Evolutionary conservation across 2,797 vertebrate species (phyloP).

Genomic region (Gymnodraco acuticeps): DNA sequence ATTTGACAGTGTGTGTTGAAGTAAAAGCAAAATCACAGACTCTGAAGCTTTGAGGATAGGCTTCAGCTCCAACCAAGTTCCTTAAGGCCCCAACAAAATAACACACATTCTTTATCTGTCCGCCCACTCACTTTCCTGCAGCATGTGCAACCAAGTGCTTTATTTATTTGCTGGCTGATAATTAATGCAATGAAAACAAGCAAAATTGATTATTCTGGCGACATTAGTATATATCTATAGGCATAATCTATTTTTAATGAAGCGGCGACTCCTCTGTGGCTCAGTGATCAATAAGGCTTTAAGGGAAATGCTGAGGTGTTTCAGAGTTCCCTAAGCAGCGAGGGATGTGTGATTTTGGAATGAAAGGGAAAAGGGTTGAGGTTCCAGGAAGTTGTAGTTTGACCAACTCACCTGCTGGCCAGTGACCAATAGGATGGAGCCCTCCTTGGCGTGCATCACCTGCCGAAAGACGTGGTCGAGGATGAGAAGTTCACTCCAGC

Average conservation of each 20-base stretch:
- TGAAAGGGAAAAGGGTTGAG: not conserved
- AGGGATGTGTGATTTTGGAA: conserved; percentile 8
- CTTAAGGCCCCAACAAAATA: conserved; percentile 72
- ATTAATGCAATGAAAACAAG: conserved; percentile 42
- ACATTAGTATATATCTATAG: conserved; percentile 76
- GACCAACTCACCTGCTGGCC: conserved; percentile 93
- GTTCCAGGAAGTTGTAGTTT: not conserved
- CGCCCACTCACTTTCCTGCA: conserved; percentile 52
- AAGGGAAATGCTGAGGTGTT: conserved; percentile 60
- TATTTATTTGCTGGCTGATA: conserved; percentile 59
- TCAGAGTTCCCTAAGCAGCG: conserved; percentile 50
- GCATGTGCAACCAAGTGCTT: conserved; percentile 65
- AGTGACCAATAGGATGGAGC: conserved; percentile 95
- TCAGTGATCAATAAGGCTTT: conserved; percentile 75
- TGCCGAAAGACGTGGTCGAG: conserved; percentile 98
- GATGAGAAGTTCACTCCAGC: conserved; percentile 99
- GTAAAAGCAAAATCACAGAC: conserved; percentile 54
- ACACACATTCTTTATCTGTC: conserved; percentile 59
- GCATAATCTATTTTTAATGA: conserved; percentile 81
- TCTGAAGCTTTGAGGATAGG: conserved; percentile 66
- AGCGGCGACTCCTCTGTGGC: conserved; percentile 53
- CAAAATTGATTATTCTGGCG: conserved; percentile 76
- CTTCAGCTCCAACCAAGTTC: conserved; percentile 63
- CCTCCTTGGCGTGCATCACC: conserved; percentile 96
- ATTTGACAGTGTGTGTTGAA: conserved; percentile 16